phyloP scores from a whole-genome alignment of 2,113 vertebrate genomes.

The Panthera uncia region DNA sequence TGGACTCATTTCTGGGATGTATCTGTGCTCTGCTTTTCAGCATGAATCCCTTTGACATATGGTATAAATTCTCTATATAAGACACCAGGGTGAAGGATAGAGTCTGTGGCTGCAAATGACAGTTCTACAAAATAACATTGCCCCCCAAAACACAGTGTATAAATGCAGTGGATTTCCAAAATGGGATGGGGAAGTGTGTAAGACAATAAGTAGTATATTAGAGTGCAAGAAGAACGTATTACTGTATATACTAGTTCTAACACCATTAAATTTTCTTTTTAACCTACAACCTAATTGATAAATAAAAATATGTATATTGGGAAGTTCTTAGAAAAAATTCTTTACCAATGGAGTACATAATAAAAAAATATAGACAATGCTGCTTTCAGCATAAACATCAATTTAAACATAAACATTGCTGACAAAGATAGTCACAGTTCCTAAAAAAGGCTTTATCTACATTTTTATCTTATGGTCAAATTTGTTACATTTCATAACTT shows the following conservation, averaged over 20 bases:
- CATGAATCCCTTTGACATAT: not conserved
- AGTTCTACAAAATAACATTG: not conserved
- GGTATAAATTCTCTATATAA: not conserved
- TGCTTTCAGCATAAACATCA: conserved; percentile 26
- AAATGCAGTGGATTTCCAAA: not conserved
- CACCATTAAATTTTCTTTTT: not conserved
- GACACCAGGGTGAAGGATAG: not conserved
- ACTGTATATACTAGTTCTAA: not conserved
- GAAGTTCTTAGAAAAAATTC: not conserved
- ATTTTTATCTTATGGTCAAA: conserved; percentile 39
- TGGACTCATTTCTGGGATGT: not conserved
- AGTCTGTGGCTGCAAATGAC: not conserved
- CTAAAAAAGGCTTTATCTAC: not conserved
- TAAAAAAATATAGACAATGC: not conserved
- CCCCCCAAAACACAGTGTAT: not conserved
- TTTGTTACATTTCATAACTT: not conserved
- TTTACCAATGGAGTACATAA: not conserved
- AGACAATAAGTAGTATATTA: not conserved
- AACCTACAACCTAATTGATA: not conserved
- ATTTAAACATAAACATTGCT: conserved; percentile 33
- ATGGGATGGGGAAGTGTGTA: not conserved
- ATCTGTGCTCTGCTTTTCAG: not conserved
- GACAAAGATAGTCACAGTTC: not conserved
- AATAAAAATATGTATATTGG: not conserved
- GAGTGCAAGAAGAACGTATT: not conserved